Percentiles rank a stretch among this genome's conserved stretches.
phyloP scores from a whole-genome alignment of 1,140 invertebrate genomes.

The Brachionus rotundiformis region DNA sequence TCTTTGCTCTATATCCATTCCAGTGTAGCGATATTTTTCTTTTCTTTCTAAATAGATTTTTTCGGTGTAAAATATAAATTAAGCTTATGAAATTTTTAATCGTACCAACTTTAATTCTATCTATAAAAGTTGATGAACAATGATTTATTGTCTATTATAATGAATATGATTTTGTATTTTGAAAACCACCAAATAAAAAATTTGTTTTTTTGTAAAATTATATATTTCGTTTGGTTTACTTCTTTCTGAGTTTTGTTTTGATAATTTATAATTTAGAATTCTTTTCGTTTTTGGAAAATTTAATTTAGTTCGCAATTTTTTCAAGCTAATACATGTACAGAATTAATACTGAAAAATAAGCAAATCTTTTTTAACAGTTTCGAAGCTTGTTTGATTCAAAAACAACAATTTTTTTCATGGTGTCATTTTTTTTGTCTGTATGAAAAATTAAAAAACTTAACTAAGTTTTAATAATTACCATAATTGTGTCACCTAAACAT shows the following conservation, averaged over 20 bases:
- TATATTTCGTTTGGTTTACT: constrained; percentile 7
- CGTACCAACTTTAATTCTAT: background rate
- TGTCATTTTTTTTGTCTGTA: background rate
- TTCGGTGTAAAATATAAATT: background rate
- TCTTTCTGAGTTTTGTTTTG: background rate
- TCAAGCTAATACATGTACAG: background rate
- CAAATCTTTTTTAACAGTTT: background rate
- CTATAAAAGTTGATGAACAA: background rate
- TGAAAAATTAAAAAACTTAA: background rate
- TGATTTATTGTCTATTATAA: background rate
- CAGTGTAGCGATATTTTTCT: background rate
- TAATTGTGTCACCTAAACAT: background rate
- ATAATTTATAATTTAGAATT: constrained; percentile 37
- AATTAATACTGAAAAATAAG: background rate
- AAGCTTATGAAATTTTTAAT: background rate
- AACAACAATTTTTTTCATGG: background rate
- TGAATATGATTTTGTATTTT: background rate
- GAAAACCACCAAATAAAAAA: background rate
- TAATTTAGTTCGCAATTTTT: constrained; percentile 50
- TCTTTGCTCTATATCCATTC: background rate
- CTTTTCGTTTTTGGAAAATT: constrained; percentile 20
- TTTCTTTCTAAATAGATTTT: background rate
- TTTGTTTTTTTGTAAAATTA: background rate
- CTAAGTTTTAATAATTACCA: no score
- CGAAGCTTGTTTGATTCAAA: background rate